Evolutionary conservation across 2,888 invertebrate genomes (phyloP).

Genomic region (Cerceris rybyensis): DNA sequence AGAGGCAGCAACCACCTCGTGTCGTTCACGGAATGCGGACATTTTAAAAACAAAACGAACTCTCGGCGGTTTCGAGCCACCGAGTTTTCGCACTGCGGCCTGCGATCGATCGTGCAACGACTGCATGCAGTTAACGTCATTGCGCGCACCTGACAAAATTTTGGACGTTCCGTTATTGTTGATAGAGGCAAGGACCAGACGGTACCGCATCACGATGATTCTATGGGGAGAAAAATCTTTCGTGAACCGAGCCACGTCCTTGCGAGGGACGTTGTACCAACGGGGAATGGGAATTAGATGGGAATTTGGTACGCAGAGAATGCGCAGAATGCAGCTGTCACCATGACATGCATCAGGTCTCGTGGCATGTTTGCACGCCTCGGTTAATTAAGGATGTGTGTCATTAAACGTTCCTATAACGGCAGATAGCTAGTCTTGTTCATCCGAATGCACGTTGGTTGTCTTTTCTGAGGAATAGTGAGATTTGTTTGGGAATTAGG

Average conservation of each 20-base stretch:
- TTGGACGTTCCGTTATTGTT: conserved; percentile 5
- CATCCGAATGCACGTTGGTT: too few relatives aligned
- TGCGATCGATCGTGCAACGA: conserved; percentile 61
- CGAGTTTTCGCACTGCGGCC: conserved; percentile 59
- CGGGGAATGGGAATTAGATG: conserved; percentile 43
- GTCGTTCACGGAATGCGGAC: conserved; percentile 12
- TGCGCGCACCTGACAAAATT: conserved; percentile 57
- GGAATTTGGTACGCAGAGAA: conserved; percentile 53
- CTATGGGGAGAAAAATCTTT: background rate
- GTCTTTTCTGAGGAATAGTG: too few relatives aligned
- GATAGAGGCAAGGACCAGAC: background rate
- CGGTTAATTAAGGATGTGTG: conserved; percentile 33
- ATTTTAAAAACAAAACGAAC: conserved; percentile 28
- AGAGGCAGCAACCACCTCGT: background rate
- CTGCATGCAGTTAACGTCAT: conserved; percentile 65
- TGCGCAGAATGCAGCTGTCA: conserved; percentile 47
- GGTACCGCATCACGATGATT: background rate
- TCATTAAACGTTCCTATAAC: conserved; percentile 3
- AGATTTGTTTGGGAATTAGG: too few relatives aligned
- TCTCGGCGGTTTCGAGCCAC: conserved; percentile 10
- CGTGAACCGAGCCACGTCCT: conserved; percentile 14
- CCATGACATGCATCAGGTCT: conserved; percentile 6
- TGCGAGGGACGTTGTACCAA: background rate
- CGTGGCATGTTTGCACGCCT: conserved; percentile 20
- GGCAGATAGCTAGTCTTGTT: background rate